Evolutionary conservation across 2,113 vertebrate species (phyloP).

Genomic region (Rattus norvegicus): GRCr8 NC_086039.1:115516501-115517000

Average conservation of each 20-base stretch:
- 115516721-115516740: background rate
- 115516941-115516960: constrained; percentile 33
- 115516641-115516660: constrained; percentile 10
- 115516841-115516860: constrained; percentile 1
- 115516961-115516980: constrained; percentile 8
- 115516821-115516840: constrained; percentile 43
- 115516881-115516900: background rate
- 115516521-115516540: background rate
- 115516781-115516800: constrained; percentile 12
- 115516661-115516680: background rate
- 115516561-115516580: background rate
- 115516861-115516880: constrained; percentile 36
- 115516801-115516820: constrained; percentile 15
- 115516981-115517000: background rate
- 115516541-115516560: background rate
- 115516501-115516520: background rate
- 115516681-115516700: background rate
- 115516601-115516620: background rate
- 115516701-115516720: background rate
- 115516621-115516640: background rate
- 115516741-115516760: constrained; percentile 11
- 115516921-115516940: constrained; percentile 19
- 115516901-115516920: constrained; percentile 15
- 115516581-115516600: background rate
- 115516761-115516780: background rate